These are phyloP conservation scores for Scaptomyza graminum DNA, from an alignment of 1,140 invertebrate species.

Conservation along the genomic window DNA sequence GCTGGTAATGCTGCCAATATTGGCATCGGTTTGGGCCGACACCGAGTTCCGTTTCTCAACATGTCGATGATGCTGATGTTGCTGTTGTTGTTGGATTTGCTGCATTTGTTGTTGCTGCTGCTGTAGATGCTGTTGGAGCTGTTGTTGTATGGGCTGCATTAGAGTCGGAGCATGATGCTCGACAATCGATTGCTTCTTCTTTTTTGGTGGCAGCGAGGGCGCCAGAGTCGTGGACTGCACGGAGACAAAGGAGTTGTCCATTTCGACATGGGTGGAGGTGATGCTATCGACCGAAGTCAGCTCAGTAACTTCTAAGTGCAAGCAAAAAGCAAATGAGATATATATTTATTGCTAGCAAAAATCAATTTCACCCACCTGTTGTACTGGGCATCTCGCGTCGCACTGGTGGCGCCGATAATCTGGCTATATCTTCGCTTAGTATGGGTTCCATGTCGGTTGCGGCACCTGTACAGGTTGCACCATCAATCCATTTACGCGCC, in stretches of 20 bases:
- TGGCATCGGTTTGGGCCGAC: conserved; percentile 79
- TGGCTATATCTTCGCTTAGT: conserved; percentile 63
- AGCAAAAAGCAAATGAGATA: conserved; percentile 54
- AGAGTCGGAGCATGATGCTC: conserved; percentile 66
- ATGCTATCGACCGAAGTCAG: conserved; percentile 83
- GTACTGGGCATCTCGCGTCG: conserved; percentile 81
- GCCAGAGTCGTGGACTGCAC: conserved; percentile 74
- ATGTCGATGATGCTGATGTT: conserved; percentile 66
- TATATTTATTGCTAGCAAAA: conserved; percentile 8
- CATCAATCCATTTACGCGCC: conserved; percentile 82
- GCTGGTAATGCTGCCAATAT: conserved; percentile 69
- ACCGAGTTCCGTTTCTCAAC: conserved; percentile 79
- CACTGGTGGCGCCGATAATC: conserved; percentile 76
- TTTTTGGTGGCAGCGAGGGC: conserved; percentile 76
- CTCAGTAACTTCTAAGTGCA: conserved; percentile 80
- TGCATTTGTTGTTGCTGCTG: conserved; percentile 55
- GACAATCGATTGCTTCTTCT: conserved; percentile 71
- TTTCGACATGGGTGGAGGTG: conserved; percentile 82
- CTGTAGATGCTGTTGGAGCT: conserved; percentile 68
- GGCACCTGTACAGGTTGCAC: conserved; percentile 66
- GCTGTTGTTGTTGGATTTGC: conserved; percentile 50
- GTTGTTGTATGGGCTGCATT: conserved; percentile 79
- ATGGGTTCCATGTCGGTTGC: conserved; percentile 76
- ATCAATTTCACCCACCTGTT: conserved; percentile 65
- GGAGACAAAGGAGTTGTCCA: conserved; percentile 78